Percentiles rank a stretch among this genome's conserved stretches.
Conservation (phyloP, 2,888 invertebrate species). For the Mantis religiosa region DNA sequence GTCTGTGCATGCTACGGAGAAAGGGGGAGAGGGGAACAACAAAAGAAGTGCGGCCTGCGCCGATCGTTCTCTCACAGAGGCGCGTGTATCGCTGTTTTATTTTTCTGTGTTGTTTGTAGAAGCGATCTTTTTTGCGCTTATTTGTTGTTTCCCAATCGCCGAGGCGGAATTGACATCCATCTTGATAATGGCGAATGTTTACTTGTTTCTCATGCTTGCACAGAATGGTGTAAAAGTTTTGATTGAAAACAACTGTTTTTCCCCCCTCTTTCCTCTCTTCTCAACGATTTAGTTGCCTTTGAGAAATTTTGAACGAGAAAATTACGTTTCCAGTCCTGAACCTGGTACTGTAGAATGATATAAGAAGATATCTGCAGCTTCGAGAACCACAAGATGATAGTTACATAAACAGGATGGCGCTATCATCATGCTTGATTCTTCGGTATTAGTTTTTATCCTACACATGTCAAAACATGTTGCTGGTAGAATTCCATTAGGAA, state of each 20-base stretch:
- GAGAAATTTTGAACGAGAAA: no score
- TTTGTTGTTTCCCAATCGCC: neutral
- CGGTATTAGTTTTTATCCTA: no score
- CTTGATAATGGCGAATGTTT: neutral
- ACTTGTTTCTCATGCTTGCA: neutral
- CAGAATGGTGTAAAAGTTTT: neutral
- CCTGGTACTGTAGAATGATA: no score
- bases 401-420: no score
- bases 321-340: no score
- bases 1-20: neutral
- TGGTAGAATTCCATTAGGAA: no score
- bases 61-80: neutral
- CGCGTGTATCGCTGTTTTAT: neutral
- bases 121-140: neutral
- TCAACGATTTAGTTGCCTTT: neutral
- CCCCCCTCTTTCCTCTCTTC: neutral
- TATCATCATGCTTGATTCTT: no score
- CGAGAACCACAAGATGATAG: no score
- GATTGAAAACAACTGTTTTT: neutral
- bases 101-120: neutral
- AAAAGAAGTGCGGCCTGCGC: neutral
- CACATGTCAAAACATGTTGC: no score
- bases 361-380: no score
- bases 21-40: neutral
- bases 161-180: conserved; percentile 9